Base-by-base conservation (phyloP, 1,140 invertebrate genomes). In the Globodera ellingtonae region DNA sequence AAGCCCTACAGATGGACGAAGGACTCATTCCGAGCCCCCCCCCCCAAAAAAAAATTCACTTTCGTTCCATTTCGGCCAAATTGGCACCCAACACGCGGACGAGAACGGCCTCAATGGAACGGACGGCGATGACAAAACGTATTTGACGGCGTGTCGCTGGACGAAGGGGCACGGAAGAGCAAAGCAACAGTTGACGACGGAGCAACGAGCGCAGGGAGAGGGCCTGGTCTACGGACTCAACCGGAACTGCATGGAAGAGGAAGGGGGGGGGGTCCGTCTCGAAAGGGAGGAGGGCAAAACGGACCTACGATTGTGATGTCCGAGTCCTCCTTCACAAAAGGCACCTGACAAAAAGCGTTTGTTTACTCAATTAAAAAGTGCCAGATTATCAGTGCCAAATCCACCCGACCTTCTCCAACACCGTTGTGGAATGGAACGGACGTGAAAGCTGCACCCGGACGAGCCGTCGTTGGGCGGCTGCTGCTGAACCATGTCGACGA, bases 311-410 rank as follows among this genome's bases (percentile, higher is more conserved):
- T 74, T 9, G 87, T 89, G 46, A 89, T 80, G 76, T 89, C 87
- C 24, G 86, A 82, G 72, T 89, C 87, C 79, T 89, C 87, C 73
- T 89, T 89, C 18, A 89, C 87, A 81, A 89, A 89, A 6, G 87
- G 87, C 24, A 89, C 88, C 82, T 89, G 48, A 35, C 35, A 35
- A 87, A 83, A 50, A 7, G n/a, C 35, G 3, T 35, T 35, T 35
- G 35, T 35, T 35, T 2, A 35, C 35, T 2, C 35, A 35, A 35
- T 35, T 2, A 35, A 35, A 35, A 35, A 35, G 35, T 35, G 35
- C 35, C 35, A 35, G 35, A 35, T 35, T 35, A 35, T 35, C 35
- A 35, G 35, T 35, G 35, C 35, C 35, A 35, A 35, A 35, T 35
- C 3, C 35, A 35, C 35, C 48, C 46, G 82, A 89, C 86, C 79